Base-by-base conservation (phyloP, 2,797 vertebrate genomes). In the Melopsittacus undulatus region DNA sequence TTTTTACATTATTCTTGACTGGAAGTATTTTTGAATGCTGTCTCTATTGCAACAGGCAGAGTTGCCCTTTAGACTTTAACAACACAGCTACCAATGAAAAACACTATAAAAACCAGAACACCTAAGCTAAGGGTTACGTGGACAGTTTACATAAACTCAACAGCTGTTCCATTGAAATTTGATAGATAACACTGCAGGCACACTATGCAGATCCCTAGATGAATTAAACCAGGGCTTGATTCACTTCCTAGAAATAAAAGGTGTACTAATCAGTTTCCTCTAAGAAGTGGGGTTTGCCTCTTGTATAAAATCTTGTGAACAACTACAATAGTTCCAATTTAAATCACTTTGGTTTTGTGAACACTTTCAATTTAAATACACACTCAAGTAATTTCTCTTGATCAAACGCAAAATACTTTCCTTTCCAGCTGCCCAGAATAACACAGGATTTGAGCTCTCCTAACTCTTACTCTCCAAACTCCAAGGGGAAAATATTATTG, bases 401-500 rank as follows among this genome's bases (percentile, higher is more conserved):
- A 85, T 54, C 77, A 85, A 96, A 84, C 20, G 62, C n/a, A 94
- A 82, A 97, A 95, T 87, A 93, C 87, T 84, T 92, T 87, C 76
- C 85, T 92, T 92, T 81, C 54, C 36, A 77, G 72, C 61, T 92
- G 92, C 90, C 95, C 91, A 90, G 77, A 94, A 87, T 90, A 95
- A 94, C 81, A 96, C 59, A 93, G 85, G 80, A 90, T 83, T 89
- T 87, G 87, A 95, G 83, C 84, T 92, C 78, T 90, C 88, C 94
- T 91, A 95, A 92, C 73, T 95, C 86, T 90, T 72, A 90, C 40
- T 91, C 89, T 96, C 66, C 92, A 81, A 87, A 92, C 64, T 93
- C 84, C 83, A 84, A 94, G 73, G 74, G 90, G 89, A 93, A 96
- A 97, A 94, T 95, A 72, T 94, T 95, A 85, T 57, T 94, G 72